Percentiles rank a stretch among this genome's conserved stretches.
Evolutionary conservation across 2,113 vertebrate genomes (phyloP).

Genomic region (Paralichthys olivaceus): DNA sequence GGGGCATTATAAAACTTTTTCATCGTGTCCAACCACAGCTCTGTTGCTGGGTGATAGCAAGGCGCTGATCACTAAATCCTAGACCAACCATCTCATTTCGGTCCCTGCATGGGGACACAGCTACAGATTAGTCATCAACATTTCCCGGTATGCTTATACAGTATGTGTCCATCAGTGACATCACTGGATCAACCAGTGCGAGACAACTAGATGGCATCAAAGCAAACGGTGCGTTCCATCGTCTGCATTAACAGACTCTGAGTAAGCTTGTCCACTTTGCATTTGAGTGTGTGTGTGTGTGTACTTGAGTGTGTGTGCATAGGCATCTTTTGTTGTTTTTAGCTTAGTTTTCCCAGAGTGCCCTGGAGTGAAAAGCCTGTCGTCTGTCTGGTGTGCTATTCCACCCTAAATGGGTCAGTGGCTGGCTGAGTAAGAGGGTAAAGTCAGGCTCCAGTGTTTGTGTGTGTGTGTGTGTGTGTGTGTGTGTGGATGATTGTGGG

Average conservation of each 20-base stretch:
- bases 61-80: no score
- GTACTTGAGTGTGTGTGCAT: constrained; percentile 7
- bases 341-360: constrained; percentile 61
- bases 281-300: constrained; percentile 9
- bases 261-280: constrained; percentile 29
- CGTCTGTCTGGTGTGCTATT: constrained; percentile 65
- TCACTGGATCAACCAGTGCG: constrained; percentile 13
- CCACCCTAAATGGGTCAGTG: constrained; percentile 74
- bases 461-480: constrained; percentile 14
- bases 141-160: constrained; percentile 1
- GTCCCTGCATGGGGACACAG: background rate
- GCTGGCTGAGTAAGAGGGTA: constrained; percentile 69
- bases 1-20: no score
- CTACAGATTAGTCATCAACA: background rate
- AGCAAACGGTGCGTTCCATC: background rate
- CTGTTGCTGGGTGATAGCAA: background rate
- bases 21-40: background rate
- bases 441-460: constrained; percentile 54
- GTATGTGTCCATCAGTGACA: constrained; percentile 18
- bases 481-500: constrained; percentile 11
- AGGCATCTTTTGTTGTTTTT: constrained; percentile 62
- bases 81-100: background rate
- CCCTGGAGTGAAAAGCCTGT: constrained; percentile 67
- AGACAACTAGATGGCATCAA: background rate
- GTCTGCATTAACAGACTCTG: constrained; percentile 41